Evolutionary conservation across 1,140 invertebrate genomes (phyloP).

Genomic region (Telenomus remus): DNA sequence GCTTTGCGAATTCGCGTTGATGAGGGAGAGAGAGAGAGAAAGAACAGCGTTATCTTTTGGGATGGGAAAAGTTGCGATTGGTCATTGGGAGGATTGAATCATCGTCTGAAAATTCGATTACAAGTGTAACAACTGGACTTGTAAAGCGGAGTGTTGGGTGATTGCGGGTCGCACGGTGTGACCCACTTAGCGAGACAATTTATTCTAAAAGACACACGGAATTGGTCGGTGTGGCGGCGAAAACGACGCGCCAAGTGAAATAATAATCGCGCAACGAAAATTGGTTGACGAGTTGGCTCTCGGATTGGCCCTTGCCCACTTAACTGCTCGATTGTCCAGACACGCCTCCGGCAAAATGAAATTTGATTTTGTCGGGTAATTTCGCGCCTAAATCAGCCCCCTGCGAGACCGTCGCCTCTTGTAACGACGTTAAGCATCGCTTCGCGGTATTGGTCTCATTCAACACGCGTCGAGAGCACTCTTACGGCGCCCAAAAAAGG

Average conservation of each 20-base stretch:
- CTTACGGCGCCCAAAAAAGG: slow-evolving; percentile 20
- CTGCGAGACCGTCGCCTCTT: slow-evolving; percentile 42
- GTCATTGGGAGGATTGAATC: slow-evolving; percentile 14
- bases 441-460: slow-evolving; percentile 70
- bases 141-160: slow-evolving; percentile 12
- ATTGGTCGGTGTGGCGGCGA: background rate
- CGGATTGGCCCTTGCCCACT: slow-evolving; percentile 71
- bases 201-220: slow-evolving; percentile 34
- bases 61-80: too few relatives aligned
- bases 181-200: slow-evolving; percentile 47
- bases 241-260: slow-evolving; percentile 55
- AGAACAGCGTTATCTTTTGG: too few relatives aligned
- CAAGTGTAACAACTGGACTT: slow-evolving; percentile 25
- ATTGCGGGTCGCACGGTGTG: slow-evolving; percentile 30
- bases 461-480: slow-evolving; percentile 60
- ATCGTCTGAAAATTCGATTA: slow-evolving; percentile 36
- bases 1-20: too few relatives aligned
- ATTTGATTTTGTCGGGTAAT: slow-evolving; percentile 76
- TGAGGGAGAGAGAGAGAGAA: too few relatives aligned
- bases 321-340: slow-evolving; percentile 74
- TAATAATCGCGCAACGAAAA: slow-evolving; percentile 72
- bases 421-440: slow-evolving; percentile 71
- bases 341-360: slow-evolving; percentile 74
- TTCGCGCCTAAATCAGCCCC: slow-evolving; percentile 73
- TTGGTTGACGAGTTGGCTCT: slow-evolving; percentile 72